These are phyloP conservation scores for Halocaridina rubra DNA, from an alignment of 2,888 invertebrate species.

Conservation along the genomic window DNA sequence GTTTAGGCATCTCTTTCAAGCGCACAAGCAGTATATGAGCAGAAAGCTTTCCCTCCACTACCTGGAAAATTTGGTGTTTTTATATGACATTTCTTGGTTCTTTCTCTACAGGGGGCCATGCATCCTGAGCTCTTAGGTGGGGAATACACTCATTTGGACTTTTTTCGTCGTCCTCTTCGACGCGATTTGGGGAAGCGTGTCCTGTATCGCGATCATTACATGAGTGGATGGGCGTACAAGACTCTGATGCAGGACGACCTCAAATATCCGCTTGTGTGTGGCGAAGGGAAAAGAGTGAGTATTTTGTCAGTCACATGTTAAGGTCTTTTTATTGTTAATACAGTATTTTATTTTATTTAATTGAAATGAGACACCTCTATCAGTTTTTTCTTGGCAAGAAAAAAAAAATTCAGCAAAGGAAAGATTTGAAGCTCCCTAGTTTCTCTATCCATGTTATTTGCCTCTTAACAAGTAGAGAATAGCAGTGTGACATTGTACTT, in stretches of 20 bases:
- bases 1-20: too few species aligned
- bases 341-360: not conserved
- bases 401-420: too few species aligned
- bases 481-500: too few species aligned
- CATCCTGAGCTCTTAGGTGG: constrained; percentile 74
- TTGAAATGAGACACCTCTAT: too few species aligned
- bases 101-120: constrained; percentile 68
- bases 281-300: constrained; percentile 81
- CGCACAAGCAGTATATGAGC: too few species aligned
- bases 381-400: too few species aligned
- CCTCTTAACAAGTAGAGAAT: too few species aligned
- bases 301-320: not conserved
- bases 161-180: constrained; percentile 75
- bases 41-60: too few species aligned
- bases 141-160: constrained; percentile 81
- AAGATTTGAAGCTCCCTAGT: too few species aligned
- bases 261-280: constrained; percentile 80
- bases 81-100: too few species aligned
- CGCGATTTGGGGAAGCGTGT: constrained; percentile 80
- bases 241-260: constrained; percentile 73
- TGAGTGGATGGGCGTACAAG: constrained; percentile 87
- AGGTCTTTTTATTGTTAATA: not conserved
- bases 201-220: constrained; percentile 80
- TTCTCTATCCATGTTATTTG: too few species aligned
- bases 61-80: too few species aligned